These are phyloP conservation scores for Apocheima hispidaria DNA, from an alignment of 2,888 invertebrate species.

Conservation along the genomic window DNA sequence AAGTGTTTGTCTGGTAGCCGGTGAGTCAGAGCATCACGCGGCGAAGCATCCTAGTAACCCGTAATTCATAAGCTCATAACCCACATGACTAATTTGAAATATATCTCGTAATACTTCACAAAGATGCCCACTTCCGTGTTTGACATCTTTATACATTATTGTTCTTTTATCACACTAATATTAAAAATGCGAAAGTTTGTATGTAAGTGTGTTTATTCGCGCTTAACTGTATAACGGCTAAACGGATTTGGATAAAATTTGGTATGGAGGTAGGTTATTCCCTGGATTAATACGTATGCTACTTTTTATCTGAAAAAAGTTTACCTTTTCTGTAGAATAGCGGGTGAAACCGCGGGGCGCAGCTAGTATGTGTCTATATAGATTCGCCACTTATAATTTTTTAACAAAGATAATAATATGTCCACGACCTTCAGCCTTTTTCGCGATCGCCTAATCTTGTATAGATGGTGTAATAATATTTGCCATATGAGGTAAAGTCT, in stretches of 20 bases:
- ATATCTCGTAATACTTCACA: conserved; percentile 37
- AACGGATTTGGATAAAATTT: no score
- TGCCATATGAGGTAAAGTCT: conserved; percentile 25
- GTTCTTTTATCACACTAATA: no score
- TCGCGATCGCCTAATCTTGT: conserved; percentile 63
- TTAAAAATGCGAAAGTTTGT: no score
- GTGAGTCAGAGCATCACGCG: conserved; percentile 59
- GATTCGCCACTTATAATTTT: conserved; percentile 44
- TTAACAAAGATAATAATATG: conserved; percentile 46
- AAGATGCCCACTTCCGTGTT: conserved; percentile 50
- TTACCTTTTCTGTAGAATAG: no score
- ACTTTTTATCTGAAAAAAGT: no score
- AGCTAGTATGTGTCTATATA: no score
- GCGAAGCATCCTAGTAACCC: conserved; percentile 43
- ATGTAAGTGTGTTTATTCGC: no score
- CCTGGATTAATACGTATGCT: no score
- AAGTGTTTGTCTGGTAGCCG: conserved; percentile 53
- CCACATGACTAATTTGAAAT: conserved; percentile 50
- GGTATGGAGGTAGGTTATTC: no score
- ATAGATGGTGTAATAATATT: conserved; percentile 53
- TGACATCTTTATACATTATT: conserved; percentile 55
- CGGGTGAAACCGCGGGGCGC: no score
- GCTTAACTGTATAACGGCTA: no score
- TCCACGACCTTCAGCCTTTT: conserved; percentile 66
- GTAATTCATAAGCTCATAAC: conserved; percentile 34